Evolutionary conservation across 2,888 invertebrate genomes (phyloP).

Genomic region (Norana najaformis): DNA sequence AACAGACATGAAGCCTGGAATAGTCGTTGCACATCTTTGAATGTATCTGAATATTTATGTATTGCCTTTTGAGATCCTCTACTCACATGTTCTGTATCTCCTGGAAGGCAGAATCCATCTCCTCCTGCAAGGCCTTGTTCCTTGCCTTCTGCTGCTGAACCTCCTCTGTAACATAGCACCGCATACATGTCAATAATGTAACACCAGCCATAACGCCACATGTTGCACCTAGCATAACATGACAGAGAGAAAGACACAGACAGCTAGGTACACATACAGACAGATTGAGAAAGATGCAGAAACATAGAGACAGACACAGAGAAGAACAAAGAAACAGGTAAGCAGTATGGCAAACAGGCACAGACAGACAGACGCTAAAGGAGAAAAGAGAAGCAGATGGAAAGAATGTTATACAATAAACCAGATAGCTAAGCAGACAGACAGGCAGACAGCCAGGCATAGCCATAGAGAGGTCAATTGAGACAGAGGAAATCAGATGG

Average conservation of each 20-base stretch:
- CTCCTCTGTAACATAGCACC: conserved; percentile 77
- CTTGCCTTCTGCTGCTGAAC: conserved; percentile 91
- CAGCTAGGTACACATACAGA: background rate
- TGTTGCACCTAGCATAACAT: background rate
- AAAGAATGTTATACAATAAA: background rate
- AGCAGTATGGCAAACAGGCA: background rate
- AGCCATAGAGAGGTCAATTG: background rate
- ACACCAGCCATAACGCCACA: background rate
- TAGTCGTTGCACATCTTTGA: too few relatives aligned
- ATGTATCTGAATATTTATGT: background rate
- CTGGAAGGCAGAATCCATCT: conserved; percentile 74
- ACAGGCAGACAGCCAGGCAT: background rate
- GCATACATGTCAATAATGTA: background rate
- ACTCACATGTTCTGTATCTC: conserved; percentile 45
- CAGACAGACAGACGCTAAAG: background rate
- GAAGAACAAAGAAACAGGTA: too few relatives aligned
- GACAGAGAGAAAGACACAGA: background rate
- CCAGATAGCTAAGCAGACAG: background rate
- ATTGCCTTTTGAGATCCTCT: too few relatives aligned
- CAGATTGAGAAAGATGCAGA: background rate
- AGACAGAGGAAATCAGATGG: background rate
- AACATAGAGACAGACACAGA: background rate
- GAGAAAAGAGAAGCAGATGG: background rate
- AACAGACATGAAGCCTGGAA: background rate
- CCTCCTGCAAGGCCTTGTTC: conserved; percentile 94